phyloP scores from a whole-genome alignment of 2,797 vertebrate genomes.

The Sphaeramia orbicularis region DNA sequence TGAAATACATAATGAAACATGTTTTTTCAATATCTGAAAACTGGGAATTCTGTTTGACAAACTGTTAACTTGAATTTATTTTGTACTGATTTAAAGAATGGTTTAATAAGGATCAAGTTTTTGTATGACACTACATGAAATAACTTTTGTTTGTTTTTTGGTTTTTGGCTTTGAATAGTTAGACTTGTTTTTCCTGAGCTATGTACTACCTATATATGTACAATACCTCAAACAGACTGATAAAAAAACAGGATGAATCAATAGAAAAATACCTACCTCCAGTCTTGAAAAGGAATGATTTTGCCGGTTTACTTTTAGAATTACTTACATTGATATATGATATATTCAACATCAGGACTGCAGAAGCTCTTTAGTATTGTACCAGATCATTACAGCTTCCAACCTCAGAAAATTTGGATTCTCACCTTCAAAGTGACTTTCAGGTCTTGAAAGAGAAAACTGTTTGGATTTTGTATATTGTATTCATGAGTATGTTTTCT shows the following conservation, averaged over 20 bases:
- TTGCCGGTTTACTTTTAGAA: constrained; percentile 82
- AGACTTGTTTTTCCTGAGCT: constrained; percentile 71
- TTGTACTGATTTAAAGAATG: constrained; percentile 91
- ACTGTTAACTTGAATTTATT: constrained; percentile 95
- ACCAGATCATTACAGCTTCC: constrained; percentile 67
- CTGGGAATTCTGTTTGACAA: constrained; percentile 89
- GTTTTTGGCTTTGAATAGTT: constrained; percentile 50
- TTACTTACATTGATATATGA: constrained; percentile 78
- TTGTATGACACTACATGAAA: constrained; percentile 65
- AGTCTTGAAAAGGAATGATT: constrained; percentile 89
- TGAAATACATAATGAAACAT: constrained; percentile 72
- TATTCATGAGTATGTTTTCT: constrained; percentile 91
- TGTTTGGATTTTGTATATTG: constrained; percentile 92
- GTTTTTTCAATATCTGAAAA: constrained; percentile 69
- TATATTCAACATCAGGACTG: constrained; percentile 86
- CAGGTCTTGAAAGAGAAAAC: constrained; percentile 88
- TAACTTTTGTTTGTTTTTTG: constrained; percentile 34
- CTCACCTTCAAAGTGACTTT: constrained; percentile 89
- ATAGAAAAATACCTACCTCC: constrained; percentile 95
- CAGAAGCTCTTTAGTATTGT: constrained; percentile 88
- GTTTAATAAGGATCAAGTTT: constrained; percentile 89
- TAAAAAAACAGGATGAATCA: constrained; percentile 85
- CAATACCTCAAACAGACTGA: constrained; percentile 91
- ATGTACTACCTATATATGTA: constrained; percentile 88
- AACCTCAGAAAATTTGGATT: constrained; percentile 84